These are phyloP conservation scores for Linurgus olivaceus DNA, from an alignment of 2,797 vertebrate genomes.

Conservation along the genomic window DNA sequence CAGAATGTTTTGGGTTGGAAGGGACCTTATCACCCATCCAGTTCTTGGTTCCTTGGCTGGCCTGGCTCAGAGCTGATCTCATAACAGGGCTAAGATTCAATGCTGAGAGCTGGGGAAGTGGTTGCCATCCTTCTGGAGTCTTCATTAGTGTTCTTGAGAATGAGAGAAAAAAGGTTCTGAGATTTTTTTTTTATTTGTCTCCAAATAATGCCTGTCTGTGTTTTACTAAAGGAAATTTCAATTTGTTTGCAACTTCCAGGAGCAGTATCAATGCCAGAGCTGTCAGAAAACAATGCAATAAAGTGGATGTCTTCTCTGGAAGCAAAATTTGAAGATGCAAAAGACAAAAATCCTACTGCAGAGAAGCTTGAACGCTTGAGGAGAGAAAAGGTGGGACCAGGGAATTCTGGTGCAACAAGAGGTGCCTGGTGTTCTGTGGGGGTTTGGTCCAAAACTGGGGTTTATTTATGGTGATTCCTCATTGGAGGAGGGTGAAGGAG, in stretches of 20 bases:
- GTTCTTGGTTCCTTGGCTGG: background rate
- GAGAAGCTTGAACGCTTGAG: conserved; percentile 87
- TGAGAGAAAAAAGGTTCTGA: background rate
- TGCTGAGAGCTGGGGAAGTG: background rate
- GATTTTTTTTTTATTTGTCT: background rate
- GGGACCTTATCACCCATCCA: background rate
- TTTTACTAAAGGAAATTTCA: background rate
- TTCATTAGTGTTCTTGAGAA: background rate
- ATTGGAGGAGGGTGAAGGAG: background rate
- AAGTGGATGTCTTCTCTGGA: conserved; percentile 86
- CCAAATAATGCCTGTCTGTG: background rate
- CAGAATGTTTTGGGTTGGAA: background rate
- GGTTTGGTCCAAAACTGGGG: rapidly evolving
- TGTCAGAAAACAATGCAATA: conserved; percentile 72
- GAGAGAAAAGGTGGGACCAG: conserved; percentile 84
- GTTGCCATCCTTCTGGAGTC: background rate
- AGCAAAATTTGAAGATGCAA: conserved; percentile 71
- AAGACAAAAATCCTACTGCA: conserved; percentile 75
- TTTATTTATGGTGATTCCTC: background rate
- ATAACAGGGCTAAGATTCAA: background rate
- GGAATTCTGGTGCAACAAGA: background rate
- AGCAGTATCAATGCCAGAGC: background rate
- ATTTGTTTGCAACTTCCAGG: conserved; percentile 13
- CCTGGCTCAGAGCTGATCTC: background rate
- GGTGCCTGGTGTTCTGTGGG: background rate